A percentile compares a stretch with the other conserved stretches of the same genome.
Evolutionary conservation across 2,797 vertebrate genomes (phyloP).

Genomic region (Phyllotis vaccarum): DNA sequence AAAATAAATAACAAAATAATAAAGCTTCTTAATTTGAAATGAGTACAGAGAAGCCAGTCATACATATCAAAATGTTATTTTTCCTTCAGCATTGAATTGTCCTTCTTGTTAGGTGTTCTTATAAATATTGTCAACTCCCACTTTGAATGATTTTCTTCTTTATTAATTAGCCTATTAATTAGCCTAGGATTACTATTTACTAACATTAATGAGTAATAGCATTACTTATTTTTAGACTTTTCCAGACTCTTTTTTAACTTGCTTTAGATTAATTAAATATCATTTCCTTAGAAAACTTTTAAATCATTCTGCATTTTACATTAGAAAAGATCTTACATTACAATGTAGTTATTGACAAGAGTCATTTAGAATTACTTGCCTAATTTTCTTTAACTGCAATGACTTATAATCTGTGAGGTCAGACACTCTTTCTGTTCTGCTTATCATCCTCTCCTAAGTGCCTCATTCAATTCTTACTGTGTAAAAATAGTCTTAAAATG

Average conservation of each 20-base stretch:
- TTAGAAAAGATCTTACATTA: background rate
- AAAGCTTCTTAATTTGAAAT: constrained; percentile 9
- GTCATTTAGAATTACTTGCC: background rate
- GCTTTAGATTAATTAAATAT: background rate
- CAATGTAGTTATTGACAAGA: background rate
- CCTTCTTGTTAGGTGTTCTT: background rate
- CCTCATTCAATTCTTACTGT: background rate
- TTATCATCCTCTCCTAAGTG: background rate
- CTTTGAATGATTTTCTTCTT: background rate
- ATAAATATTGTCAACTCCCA: background rate
- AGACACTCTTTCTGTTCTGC: background rate
- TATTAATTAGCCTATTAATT: constrained; percentile 41
- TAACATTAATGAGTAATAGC: background rate
- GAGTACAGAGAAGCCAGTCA: background rate
- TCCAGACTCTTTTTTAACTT: background rate
- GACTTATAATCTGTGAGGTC: background rate
- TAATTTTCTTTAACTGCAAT: background rate
- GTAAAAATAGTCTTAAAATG: background rate
- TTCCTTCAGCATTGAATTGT: background rate
- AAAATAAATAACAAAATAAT: too few relatives aligned
- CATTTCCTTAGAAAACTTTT: background rate
- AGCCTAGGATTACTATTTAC: background rate
- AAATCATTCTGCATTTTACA: background rate
- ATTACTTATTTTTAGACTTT: background rate
- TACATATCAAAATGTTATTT: background rate